phyloP scores from a whole-genome alignment of 92 coral and sea anemone genomes.

The Phenganax subtilis region DNA sequence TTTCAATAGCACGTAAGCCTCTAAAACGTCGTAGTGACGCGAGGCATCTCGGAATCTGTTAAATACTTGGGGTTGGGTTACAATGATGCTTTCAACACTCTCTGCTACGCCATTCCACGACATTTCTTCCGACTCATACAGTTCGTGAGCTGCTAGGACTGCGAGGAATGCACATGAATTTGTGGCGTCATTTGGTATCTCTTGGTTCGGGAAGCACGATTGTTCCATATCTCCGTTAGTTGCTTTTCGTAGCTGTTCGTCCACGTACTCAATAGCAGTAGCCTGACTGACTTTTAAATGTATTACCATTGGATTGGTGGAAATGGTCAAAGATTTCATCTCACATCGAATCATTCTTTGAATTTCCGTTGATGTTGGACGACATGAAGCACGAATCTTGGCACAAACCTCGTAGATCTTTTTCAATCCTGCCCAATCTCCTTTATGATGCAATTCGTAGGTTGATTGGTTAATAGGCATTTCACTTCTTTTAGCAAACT shows the following conservation, averaged over 20 bases:
- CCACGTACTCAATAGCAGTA: background rate
- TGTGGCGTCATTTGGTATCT: background rate
- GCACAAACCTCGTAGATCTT: slow-evolving; percentile 9
- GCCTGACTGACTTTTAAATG: slow-evolving; percentile 1
- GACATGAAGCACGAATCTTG: background rate
- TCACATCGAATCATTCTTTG: background rate
- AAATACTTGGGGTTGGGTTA: background rate
- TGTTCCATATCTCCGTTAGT: background rate
- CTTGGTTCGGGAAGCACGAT: background rate
- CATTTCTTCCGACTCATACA: background rate
- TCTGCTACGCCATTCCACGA: background rate
- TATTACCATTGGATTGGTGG: background rate
- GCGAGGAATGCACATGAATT: background rate
- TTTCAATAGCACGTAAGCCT: background rate
- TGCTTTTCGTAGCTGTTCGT: background rate
- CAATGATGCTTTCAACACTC: background rate
- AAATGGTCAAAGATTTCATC: background rate
- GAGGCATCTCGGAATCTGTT: background rate
- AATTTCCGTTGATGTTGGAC: background rate
- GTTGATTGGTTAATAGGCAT: background rate
- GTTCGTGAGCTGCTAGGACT: background rate
- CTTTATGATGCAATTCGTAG: background rate
- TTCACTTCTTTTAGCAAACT: background rate
- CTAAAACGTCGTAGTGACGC: background rate
- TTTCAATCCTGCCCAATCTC: slow-evolving; percentile 20